Conservation (phyloP, 1,140 invertebrate genomes). For the Lepidurus apus region DNA sequence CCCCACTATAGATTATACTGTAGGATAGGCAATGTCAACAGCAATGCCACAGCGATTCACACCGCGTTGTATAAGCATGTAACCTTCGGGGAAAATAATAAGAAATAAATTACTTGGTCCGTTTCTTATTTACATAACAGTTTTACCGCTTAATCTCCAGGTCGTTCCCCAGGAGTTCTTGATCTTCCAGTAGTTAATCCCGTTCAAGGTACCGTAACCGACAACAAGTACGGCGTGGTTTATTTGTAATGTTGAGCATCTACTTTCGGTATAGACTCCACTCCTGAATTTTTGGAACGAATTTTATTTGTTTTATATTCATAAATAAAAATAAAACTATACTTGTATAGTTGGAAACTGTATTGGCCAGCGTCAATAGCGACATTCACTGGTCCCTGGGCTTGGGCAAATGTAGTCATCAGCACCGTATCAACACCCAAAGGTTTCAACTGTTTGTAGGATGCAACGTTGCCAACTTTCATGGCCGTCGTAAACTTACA, state of each 20-base stretch:
- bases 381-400: background rate
- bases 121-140: conserved; percentile 37
- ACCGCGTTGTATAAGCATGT: conserved; percentile 46
- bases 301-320: background rate
- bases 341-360: background rate
- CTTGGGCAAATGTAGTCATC: background rate
- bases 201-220: conserved; percentile 47
- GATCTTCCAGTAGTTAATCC: conserved; percentile 50
- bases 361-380: background rate
- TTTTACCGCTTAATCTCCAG: conserved; percentile 47
- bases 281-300: background rate
- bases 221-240: conserved; percentile 50
- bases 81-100: conserved; percentile 37
- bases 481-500: background rate
- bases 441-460: background rate
- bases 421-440: background rate
- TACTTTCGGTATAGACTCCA: conserved; percentile 21
- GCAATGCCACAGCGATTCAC: conserved; percentile 47
- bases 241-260: background rate
- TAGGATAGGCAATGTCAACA: conserved; percentile 39
- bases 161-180: conserved; percentile 41
- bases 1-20: background rate
- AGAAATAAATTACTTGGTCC: background rate
- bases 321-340: background rate
- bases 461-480: background rate